phyloP scores from a whole-genome alignment of 2,113 vertebrate species.

The Tinamus guttatus region DNA sequence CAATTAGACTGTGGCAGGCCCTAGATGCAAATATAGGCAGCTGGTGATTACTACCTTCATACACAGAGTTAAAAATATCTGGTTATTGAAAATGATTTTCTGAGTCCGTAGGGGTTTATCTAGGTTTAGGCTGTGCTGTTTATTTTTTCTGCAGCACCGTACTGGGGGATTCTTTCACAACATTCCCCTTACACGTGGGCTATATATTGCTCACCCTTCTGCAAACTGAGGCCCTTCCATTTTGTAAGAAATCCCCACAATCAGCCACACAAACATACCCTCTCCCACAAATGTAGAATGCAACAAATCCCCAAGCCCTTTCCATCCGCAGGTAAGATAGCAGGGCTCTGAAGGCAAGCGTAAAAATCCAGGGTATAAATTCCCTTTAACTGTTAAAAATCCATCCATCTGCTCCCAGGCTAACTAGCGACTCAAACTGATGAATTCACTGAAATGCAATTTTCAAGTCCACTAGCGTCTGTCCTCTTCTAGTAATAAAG shows the following conservation, averaged over 20 bases:
- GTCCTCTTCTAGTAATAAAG: constrained; percentile 36
- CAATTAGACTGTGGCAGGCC: constrained; percentile 15
- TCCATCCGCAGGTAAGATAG: not conserved
- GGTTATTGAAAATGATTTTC: constrained; percentile 63
- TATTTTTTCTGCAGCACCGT: constrained; percentile 39
- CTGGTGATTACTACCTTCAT: not conserved
- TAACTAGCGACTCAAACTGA: constrained; percentile 63
- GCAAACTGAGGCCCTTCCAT: not conserved
- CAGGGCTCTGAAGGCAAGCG: not conserved
- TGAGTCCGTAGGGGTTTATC: constrained; percentile 28
- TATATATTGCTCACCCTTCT: not conserved
- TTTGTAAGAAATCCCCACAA: constrained; percentile 20
- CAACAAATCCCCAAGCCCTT: not conserved
- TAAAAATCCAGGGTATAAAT: constrained; percentile 32
- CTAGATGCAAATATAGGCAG: constrained; percentile 12
- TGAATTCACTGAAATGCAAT: constrained; percentile 48
- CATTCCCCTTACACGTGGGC: not conserved
- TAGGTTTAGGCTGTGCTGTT: constrained; percentile 30
- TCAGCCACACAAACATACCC: not conserved
- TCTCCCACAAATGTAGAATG: not conserved
- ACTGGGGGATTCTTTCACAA: constrained; percentile 21
- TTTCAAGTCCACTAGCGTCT: constrained; percentile 38
- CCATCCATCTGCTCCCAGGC: constrained; percentile 47
- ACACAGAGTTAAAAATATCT: constrained; percentile 54
- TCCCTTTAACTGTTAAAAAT: constrained; percentile 53